A percentile compares a stretch with the other conserved stretches of the same genome.
phyloP scores from a whole-genome alignment of 2,797 vertebrate genomes.

The Hoplostethus mediterraneus region DNA sequence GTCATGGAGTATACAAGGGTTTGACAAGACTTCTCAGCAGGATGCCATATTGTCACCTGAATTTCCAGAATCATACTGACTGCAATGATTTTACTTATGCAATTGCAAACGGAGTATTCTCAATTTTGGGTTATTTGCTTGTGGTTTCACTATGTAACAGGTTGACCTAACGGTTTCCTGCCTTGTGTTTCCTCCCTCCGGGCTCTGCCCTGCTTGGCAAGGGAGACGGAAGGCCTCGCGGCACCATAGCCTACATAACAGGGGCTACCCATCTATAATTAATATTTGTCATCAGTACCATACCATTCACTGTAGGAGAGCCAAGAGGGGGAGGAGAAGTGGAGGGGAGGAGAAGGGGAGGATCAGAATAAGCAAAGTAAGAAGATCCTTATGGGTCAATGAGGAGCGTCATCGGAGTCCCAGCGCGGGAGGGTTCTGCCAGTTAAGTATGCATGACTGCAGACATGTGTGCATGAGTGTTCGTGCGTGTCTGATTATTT shows the following conservation, averaged over 20 bases:
- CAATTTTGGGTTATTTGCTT: constrained; percentile 22
- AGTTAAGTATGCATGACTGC: constrained; percentile 39
- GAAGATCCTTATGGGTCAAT: constrained; percentile 42
- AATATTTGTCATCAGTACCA: constrained; percentile 62
- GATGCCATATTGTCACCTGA: constrained; percentile 2
- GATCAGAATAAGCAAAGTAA: constrained; percentile 37
- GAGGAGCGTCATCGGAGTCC: constrained; percentile 24
- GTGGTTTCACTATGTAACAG: constrained; percentile 50
- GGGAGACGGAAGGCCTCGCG: constrained; percentile 47
- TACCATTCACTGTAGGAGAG: constrained; percentile 36
- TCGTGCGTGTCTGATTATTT: constrained; percentile 34
- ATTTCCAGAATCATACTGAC: not conserved
- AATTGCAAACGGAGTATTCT: not conserved
- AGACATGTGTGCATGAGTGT: constrained; percentile 4
- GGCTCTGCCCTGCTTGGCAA: constrained; percentile 75
- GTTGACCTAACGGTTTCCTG: constrained; percentile 45
- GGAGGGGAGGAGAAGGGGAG: not conserved
- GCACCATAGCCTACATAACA: constrained; percentile 70
- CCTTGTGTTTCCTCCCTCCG: constrained; percentile 64
- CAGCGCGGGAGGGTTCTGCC: constrained; percentile 4
- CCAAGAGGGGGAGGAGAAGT: constrained; percentile 9
- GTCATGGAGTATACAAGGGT: constrained; percentile 13
- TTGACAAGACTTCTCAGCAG: not conserved
- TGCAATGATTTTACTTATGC: accelerated
- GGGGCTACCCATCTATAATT: constrained; percentile 72